These are phyloP conservation scores for Corvus hawaiiensis DNA, from an alignment of 2,113 vertebrate genomes.

Conservation along the genomic window DNA sequence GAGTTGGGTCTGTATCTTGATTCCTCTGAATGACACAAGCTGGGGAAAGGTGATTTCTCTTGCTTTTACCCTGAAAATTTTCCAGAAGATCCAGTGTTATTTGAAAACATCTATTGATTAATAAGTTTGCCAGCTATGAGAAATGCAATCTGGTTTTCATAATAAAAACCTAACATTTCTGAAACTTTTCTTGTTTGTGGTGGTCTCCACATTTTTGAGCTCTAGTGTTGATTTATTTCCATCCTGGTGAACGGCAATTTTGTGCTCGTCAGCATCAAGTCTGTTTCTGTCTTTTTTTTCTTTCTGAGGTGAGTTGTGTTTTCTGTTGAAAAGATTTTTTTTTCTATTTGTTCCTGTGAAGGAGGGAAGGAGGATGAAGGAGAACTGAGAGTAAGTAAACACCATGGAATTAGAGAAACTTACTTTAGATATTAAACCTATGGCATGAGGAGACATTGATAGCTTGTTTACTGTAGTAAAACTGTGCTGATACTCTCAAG, in stretches of 20 bases:
- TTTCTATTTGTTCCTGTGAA: not conserved
- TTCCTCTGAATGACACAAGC: not conserved
- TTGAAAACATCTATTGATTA: not conserved
- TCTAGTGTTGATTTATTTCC: not conserved
- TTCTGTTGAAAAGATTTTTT: not conserved
- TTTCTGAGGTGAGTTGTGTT: not conserved
- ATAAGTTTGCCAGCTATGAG: not conserved
- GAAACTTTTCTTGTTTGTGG: not conserved
- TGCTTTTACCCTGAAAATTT: not conserved
- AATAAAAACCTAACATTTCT: not conserved
- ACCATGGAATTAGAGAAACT: not conserved
- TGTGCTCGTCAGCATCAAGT: not conserved
- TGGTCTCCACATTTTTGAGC: not conserved
- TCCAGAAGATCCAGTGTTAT: not conserved
- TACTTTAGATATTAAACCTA: not conserved
- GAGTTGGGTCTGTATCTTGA: not conserved
- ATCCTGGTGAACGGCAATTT: accelerated
- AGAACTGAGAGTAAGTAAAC: not conserved
- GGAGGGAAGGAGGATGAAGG: not conserved
- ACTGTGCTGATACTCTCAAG: not conserved
- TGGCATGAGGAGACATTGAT: not conserved
- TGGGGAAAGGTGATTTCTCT: not conserved
- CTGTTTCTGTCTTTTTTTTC: not conserved
- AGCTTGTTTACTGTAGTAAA: not conserved
- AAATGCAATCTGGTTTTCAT: not conserved